These are phyloP conservation scores for Urophycis tenuis DNA, from an alignment of 2,797 vertebrate genomes.

Conservation along the genomic window DNA sequence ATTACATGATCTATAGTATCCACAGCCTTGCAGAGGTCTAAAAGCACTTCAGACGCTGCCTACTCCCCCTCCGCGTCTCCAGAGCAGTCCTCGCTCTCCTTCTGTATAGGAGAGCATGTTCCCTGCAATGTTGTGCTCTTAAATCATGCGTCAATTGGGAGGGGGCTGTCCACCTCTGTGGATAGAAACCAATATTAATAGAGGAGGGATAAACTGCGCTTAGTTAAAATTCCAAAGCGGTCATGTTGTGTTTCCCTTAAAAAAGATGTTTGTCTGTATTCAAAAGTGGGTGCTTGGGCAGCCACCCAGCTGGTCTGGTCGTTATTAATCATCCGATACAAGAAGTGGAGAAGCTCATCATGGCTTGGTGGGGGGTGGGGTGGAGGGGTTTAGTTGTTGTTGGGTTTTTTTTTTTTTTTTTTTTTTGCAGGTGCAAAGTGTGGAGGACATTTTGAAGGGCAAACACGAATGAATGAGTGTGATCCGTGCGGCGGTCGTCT, in stretches of 20 bases:
- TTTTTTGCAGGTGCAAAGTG: neutral
- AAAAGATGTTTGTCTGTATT: neutral
- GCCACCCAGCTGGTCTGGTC: neutral
- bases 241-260: too few relatives aligned
- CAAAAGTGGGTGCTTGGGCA: neutral
- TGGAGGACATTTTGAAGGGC: neutral
- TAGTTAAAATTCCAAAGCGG: neutral
- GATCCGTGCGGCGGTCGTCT: neutral
- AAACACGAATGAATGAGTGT: neutral
- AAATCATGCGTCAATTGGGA: neutral
- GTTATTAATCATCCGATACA: neutral
- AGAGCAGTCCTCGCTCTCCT: neutral
- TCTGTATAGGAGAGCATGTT: neutral
- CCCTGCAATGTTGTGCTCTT: neutral
- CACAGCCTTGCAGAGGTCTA: constrained; percentile 45
- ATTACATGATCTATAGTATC: constrained; percentile 52
- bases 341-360: neutral
- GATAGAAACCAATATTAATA: too few relatives aligned
- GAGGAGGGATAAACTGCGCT: neutral
- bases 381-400: too few relatives aligned
- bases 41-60: constrained; percentile 27
- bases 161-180: too few relatives aligned
- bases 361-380: too few relatives aligned
- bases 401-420: too few relatives aligned
- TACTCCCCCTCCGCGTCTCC: neutral